These are phyloP conservation scores for Propithecus perrieri DNA, from an alignment of 2,797 vertebrate genomes.

Conservation along the genomic window DNA sequence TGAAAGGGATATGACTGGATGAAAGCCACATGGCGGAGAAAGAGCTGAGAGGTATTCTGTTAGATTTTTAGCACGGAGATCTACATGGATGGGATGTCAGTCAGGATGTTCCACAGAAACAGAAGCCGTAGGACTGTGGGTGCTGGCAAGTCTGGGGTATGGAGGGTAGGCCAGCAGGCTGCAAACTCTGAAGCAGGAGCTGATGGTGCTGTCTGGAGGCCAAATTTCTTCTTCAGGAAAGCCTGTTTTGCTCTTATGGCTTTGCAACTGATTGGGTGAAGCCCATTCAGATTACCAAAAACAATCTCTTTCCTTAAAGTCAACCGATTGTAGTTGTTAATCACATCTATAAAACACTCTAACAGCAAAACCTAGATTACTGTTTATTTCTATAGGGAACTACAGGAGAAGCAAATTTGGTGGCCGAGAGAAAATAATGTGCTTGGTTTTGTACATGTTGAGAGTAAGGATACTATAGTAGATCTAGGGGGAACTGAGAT, in stretches of 20 bases:
- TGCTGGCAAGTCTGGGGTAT: background rate
- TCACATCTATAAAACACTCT: background rate
- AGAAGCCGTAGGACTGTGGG: background rate
- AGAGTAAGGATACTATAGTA: background rate
- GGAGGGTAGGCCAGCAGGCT: background rate
- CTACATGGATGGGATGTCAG: background rate
- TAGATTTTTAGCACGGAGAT: background rate
- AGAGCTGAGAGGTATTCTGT: background rate
- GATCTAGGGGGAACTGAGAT: background rate
- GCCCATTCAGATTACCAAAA: background rate
- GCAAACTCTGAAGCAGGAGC: background rate
- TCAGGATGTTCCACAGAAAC: background rate
- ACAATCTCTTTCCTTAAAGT: background rate
- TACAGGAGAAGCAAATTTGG: background rate
- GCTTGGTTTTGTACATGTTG: background rate
- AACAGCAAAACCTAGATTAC: background rate
- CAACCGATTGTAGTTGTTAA: background rate
- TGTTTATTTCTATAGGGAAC: background rate
- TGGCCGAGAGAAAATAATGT: background rate
- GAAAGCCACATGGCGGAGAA: background rate
- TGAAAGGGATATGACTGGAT: background rate
- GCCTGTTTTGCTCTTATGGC: background rate
- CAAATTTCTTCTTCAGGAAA: background rate
- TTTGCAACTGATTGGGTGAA: background rate
- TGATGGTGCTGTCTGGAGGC: background rate